Percentiles rank a stretch among this genome's conserved stretches.
phyloP scores from a whole-genome alignment of 1,140 invertebrate species.

The Alviniconcha marisindica region DNA sequence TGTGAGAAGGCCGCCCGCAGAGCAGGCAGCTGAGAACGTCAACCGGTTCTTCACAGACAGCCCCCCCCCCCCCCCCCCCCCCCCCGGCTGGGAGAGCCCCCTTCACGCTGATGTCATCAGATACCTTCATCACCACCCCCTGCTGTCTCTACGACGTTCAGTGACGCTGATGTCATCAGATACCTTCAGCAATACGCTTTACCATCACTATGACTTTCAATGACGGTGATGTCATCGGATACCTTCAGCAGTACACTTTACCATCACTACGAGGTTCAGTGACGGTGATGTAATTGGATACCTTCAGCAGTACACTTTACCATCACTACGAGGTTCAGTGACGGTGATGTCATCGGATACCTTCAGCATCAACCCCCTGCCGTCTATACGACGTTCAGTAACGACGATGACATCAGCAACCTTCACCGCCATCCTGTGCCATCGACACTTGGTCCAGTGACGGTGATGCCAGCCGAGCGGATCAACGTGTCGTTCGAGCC shows the following conservation, averaged over 20 bases:
- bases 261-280: not conserved
- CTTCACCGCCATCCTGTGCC: not conserved
- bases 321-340: not conserved
- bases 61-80: no score
- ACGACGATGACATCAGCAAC: not conserved
- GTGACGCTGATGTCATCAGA: no score
- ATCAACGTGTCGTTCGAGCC: constrained; percentile 29
- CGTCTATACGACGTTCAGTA: not conserved
- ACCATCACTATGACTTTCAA: not conserved
- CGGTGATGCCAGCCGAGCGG: constrained; percentile 6
- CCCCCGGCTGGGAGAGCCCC: no score
- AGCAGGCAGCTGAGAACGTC: no score
- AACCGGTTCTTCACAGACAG: no score
- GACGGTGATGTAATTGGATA: not conserved
- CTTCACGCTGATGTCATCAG: no score
- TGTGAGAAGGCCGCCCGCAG: no score
- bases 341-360: not conserved
- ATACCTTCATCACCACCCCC: no score
- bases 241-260: no score
- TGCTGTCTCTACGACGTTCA: no score
- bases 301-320: no score
- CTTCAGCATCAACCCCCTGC: not conserved
- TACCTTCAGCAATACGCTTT: no score
- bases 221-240: not conserved
- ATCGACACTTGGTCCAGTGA: not conserved